Evolutionary conservation across 2,888 invertebrate species (phyloP).

Genomic region (Corythucha ciliata): DNA sequence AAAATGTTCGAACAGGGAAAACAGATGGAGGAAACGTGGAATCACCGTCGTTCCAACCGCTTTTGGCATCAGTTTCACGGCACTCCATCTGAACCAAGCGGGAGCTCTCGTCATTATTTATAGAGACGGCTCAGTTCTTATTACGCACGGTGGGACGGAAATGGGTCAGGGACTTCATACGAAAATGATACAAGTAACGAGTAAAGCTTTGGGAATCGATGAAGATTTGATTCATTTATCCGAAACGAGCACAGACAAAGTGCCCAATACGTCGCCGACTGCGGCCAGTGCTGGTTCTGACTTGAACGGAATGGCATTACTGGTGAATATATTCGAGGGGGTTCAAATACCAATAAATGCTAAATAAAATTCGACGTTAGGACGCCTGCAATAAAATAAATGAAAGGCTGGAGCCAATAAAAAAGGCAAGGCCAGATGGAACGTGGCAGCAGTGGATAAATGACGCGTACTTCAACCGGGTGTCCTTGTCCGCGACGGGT

Average conservation of each 20-base stretch:
- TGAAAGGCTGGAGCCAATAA: conserved; percentile 63
- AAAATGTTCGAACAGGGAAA: conserved; percentile 53
- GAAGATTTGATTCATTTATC: conserved; percentile 64
- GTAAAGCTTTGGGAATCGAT: conserved; percentile 61
- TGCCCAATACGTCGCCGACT: conserved; percentile 82
- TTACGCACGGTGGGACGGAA: conserved; percentile 88
- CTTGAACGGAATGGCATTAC: conserved; percentile 82
- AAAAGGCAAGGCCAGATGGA: conserved; percentile 61
- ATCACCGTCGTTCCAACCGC: conserved; percentile 71
- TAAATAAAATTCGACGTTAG: conserved; percentile 38
- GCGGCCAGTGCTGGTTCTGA: conserved; percentile 84
- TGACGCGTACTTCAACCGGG: conserved; percentile 64
- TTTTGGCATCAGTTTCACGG: conserved; percentile 75
- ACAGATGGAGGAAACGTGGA: conserved; percentile 81
- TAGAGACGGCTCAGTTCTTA: conserved; percentile 74
- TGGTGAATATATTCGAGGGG: conserved; percentile 43
- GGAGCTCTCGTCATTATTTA: conserved; percentile 78
- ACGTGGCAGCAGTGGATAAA: conserved; percentile 80
- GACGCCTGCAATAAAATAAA: conserved; percentile 68
- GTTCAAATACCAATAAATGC: neutral
- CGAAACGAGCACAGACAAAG: conserved; percentile 81
- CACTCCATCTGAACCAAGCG: conserved; percentile 67
- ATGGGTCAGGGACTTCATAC: conserved; percentile 96
- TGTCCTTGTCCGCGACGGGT: conserved; percentile 73
- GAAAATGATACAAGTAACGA: conserved; percentile 88